phyloP scores from a whole-genome alignment of 2,113 vertebrate genomes.

The Toxotes jaculatrix region DNA sequence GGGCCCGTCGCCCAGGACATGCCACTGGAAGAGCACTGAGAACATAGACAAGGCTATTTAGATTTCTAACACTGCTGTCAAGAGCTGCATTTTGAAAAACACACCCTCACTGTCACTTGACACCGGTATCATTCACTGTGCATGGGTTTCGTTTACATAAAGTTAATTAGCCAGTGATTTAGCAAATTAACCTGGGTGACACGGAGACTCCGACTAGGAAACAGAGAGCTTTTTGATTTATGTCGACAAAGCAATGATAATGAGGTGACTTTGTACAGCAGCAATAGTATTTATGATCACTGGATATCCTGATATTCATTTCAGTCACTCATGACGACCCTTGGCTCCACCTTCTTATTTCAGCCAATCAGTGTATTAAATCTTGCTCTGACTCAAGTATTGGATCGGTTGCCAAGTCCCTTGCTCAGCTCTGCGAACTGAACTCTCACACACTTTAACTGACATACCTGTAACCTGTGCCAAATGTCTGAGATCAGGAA shows the following conservation, averaged over 20 bases:
- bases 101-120: slow-evolving; percentile 16
- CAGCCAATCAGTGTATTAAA: slow-evolving; percentile 13
- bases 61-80: slow-evolving; percentile 42
- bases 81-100: slow-evolving; percentile 33
- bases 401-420: too few relatives aligned
- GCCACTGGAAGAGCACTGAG: slow-evolving; percentile 31
- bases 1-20: slow-evolving; percentile 63
- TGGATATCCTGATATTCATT: neutral
- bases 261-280: slow-evolving; percentile 6
- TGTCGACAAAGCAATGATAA: slow-evolving; percentile 6
- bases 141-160: slow-evolving; percentile 13
- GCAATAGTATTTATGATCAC: neutral
- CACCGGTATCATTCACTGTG: slow-evolving; percentile 5
- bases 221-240: slow-evolving; percentile 1
- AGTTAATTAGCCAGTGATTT: slow-evolving; percentile 34
- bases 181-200: slow-evolving; percentile 29
- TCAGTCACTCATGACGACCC: neutral
- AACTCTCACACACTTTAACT: too few relatives aligned
- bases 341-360: neutral
- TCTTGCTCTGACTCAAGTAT: neutral
- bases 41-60: slow-evolving; percentile 35
- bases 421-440: too few relatives aligned
- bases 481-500: too few relatives aligned
- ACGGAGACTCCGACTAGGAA: neutral
- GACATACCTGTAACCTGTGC: too few relatives aligned